These are phyloP conservation scores for Oligia fasciuncula DNA, from an alignment of 2,888 invertebrate genomes.

Conservation along the genomic window DNA sequence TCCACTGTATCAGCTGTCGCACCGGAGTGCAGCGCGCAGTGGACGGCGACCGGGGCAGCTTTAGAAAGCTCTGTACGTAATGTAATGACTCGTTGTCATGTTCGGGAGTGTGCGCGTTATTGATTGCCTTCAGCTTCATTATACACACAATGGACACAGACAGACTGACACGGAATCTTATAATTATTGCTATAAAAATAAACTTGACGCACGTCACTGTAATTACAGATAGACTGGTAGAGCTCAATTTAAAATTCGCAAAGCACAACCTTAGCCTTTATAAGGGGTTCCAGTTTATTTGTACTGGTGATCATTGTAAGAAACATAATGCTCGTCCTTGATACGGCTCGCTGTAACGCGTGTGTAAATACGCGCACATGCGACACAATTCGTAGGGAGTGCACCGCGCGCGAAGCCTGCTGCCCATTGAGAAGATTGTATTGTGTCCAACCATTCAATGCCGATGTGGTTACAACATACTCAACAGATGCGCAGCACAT, in stretches of 20 bases:
- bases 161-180: constrained; percentile 11
- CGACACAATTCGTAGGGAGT: background rate
- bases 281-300: constrained; percentile 6
- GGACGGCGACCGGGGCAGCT: constrained; percentile 28
- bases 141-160: constrained; percentile 30
- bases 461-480: background rate
- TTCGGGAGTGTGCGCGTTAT: constrained; percentile 45
- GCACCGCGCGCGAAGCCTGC: constrained; percentile 10
- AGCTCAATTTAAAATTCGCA: background rate
- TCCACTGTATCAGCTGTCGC: background rate
- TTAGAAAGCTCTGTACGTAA: constrained; percentile 63
- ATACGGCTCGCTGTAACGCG: background rate
- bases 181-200: constrained; percentile 5
- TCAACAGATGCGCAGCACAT: background rate
- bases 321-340: background rate
- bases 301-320: background rate
- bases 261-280: background rate
- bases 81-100: constrained; percentile 56
- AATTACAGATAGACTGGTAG: constrained; percentile 1
- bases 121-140: constrained; percentile 51
- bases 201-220: background rate
- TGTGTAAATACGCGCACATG: background rate
- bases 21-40: constrained; percentile 26
- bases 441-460: constrained; percentile 40
- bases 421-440: constrained; percentile 39